These are phyloP conservation scores for Tyrophagus putrescentiae DNA, from an alignment of 1,140 invertebrate genomes.

Conservation along the genomic window DNA sequence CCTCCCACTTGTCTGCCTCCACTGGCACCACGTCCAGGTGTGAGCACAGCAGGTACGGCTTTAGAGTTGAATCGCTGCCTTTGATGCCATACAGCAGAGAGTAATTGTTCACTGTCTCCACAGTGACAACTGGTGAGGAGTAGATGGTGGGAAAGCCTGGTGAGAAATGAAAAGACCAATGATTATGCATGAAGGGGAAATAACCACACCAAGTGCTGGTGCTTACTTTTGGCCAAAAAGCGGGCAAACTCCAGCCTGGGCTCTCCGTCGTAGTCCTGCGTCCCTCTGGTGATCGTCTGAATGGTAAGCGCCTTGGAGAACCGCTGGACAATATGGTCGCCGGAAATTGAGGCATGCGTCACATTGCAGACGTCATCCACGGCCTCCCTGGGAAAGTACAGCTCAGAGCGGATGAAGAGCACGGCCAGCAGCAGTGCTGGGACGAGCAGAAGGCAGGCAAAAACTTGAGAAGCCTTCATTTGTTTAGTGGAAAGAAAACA, in stretches of 20 bases:
- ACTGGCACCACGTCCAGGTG: constrained; percentile 47
- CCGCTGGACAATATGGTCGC: constrained; percentile 13
- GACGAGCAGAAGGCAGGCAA: too few species aligned
- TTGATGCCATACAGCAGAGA: constrained; percentile 39
- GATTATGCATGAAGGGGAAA: not conserved
- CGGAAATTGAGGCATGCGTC: not conserved
- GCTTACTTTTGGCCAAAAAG: constrained; percentile 15
- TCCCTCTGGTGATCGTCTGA: constrained; percentile 25
- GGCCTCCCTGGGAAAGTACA: not conserved
- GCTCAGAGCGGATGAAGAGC: too few species aligned
- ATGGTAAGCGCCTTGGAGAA: constrained; percentile 26
- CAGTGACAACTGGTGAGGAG: not conserved
- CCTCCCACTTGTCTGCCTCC: constrained; percentile 36
- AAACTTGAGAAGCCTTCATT: too few species aligned
- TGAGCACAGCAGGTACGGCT: constrained; percentile 40
- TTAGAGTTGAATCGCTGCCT: constrained; percentile 33
- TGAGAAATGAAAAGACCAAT: not conserved
- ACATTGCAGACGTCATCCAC: not conserved
- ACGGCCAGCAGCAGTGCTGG: too few species aligned
- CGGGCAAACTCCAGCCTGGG: constrained; percentile 16
- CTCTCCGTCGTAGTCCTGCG: constrained; percentile 21
- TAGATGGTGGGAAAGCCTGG: constrained; percentile 9
- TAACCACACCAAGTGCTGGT: not conserved
- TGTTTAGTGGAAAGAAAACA: too few species aligned
- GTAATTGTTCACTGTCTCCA: constrained; percentile 37